These are phyloP conservation scores for Prorops nasuta DNA, from an alignment of 1,140 invertebrate species.

Conservation along the genomic window DNA sequence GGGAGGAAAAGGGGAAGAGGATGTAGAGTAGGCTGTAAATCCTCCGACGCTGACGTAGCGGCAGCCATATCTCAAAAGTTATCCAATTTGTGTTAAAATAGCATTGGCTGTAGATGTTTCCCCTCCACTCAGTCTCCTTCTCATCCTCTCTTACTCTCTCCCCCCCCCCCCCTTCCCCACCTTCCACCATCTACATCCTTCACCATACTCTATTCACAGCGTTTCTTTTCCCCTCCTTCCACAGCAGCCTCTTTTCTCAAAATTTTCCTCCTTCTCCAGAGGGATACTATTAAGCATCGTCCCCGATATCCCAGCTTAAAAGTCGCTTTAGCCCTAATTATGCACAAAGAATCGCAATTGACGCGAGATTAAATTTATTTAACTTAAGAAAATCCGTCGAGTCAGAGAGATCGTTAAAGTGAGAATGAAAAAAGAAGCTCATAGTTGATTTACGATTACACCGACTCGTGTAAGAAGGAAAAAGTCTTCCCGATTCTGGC, in stretches of 20 bases:
- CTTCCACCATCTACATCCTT: not conserved
- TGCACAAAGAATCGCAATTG: too few species aligned
- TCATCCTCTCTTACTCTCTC: not conserved
- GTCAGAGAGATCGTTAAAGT: not conserved
- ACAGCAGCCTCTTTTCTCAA: too few species aligned
- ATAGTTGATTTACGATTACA: not conserved
- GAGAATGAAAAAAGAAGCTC: not conserved
- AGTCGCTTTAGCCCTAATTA: too few species aligned
- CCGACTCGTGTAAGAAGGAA: not conserved
- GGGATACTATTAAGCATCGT: too few species aligned
- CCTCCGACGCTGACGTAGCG: conserved; percentile 45
- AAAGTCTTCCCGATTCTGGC: not conserved
- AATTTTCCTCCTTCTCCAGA: too few species aligned
- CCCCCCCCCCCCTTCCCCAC: not conserved
- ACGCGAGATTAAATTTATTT: too few species aligned
- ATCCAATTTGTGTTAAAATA: conserved; percentile 55
- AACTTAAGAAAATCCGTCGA: too few species aligned
- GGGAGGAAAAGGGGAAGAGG: conserved; percentile 15
- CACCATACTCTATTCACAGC: not conserved
- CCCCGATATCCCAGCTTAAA: too few species aligned
- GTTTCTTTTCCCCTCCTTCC: not conserved
- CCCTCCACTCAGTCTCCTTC: not conserved
- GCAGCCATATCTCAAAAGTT: conserved; percentile 53
- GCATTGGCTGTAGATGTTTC: conserved; percentile 34
- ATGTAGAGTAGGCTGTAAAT: conserved; percentile 50